phyloP scores from a whole-genome alignment of 2,797 vertebrate species.

The Pantherophis vulpinus region DNA sequence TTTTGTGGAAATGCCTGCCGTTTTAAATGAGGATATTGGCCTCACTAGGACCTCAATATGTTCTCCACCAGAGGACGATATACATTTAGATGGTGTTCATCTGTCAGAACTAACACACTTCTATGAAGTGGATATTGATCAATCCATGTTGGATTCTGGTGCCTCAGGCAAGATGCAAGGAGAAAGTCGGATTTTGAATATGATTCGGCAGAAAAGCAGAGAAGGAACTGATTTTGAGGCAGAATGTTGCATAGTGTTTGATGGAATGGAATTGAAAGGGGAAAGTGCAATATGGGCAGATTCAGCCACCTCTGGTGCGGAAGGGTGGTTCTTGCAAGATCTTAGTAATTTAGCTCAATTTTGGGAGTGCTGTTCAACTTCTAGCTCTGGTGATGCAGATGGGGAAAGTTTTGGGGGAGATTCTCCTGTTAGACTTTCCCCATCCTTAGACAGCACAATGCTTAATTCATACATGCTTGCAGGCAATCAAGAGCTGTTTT shows the following conservation, averaged over 20 bases:
- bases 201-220: constrained; percentile 98
- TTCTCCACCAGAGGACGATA: constrained; percentile 91
- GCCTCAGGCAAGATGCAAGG: constrained; percentile 97
- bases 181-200: constrained; percentile 98
- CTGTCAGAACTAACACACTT: constrained; percentile 98
- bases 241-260: constrained; percentile 97
- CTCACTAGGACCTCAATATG: constrained; percentile 89
- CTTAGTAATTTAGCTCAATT: constrained; percentile 93
- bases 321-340: constrained; percentile 90
- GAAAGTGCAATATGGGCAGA: constrained; percentile 99
- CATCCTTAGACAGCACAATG: constrained; percentile 83
- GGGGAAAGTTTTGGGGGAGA: constrained; percentile 94
- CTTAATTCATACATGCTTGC: constrained; percentile 84
- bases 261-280: constrained; percentile 94
- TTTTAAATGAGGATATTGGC: constrained; percentile 85
- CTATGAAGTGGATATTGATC: constrained; percentile 99
- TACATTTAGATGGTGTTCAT: constrained; percentile 98
- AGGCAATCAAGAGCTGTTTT: constrained; percentile 84
- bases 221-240: constrained; percentile 92
- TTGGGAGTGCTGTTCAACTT: constrained; percentile 96
- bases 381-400: constrained; percentile 93
- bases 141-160: constrained; percentile 99
- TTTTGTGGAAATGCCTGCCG: constrained; percentile 95
- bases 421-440: constrained; percentile 89
- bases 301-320: constrained; percentile 85